Evolutionary conservation across 2,888 invertebrate species (phyloP), one percentile per base, ranked within the genome.

Genomic region (Dermolepida albohirtum): DNA sequence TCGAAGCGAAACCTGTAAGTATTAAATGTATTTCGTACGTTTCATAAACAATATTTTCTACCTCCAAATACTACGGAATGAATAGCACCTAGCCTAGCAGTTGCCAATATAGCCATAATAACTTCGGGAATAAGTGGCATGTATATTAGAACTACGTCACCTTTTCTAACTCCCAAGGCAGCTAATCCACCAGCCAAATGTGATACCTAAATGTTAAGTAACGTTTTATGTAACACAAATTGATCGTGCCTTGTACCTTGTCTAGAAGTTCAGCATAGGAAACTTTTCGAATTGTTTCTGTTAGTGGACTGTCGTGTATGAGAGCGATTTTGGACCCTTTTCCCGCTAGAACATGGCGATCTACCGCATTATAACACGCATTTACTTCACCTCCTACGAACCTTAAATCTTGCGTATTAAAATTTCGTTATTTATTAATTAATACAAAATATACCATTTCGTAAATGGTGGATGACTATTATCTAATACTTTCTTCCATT

Each of bases 51-150:
- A 22, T 22, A 2, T 43, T 64, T 72, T 74, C 82, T 81, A 91
- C 93, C 95, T 79, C 97, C 97, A 84, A 97, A 97, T 0, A 97
- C 97, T 0, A 97, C 93, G 0, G 95, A 95, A 80, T 97, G 97
- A n/a, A 95, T 87, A 1, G 95, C 97, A 0, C 97, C 97, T 8
- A 97, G 85, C 51, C 97, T 86, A 41, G 91, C 93, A 1, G 92
- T 91, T 0, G 97, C 96, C 75, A 97, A 82, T 92, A 97, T 96
- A 0, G 96, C 90, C 62, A 96, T 87, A 51, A 96, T 88, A 0
- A 95, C 92, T 82, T 97, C 95, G 0, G 97, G 96, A 54, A 97
- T 93, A 67, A 97, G 87, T 0, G 97, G 97, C 97, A 97, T 97
- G 82, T 97, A 97, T 77, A 97, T 94, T 1, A 97, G 86, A 0